Percentiles rank a stretch among this genome's conserved stretches.
Conservation (phyloP, 2,888 invertebrate species). For the Aspidapion aeneum region DNA sequence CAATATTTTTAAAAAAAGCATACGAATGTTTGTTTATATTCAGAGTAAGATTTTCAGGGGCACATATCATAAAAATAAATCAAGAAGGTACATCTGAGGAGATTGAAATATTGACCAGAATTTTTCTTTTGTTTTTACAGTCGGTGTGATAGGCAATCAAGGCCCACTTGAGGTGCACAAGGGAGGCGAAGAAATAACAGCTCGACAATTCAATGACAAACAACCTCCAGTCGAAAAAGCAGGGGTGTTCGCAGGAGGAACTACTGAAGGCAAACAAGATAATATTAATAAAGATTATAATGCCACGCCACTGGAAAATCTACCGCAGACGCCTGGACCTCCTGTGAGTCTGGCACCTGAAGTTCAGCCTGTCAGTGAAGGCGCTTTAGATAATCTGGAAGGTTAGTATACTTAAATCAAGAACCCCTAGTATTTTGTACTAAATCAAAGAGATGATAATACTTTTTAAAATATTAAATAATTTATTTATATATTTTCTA, state of each 20-base stretch:
- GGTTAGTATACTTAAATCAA: too few species aligned
- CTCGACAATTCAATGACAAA: conserved; percentile 55
- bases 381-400: conserved; percentile 51
- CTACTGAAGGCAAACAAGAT: conserved; percentile 4
- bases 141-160: conserved; percentile 64
- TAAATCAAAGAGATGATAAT: too few species aligned
- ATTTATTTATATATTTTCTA: too few species aligned
- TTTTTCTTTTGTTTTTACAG: too few species aligned
- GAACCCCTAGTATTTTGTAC: too few species aligned
- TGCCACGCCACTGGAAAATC: conserved; percentile 20
- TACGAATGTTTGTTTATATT: too few species aligned
- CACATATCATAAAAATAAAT: too few species aligned
- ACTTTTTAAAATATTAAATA: too few species aligned
- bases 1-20: neutral
- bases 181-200: conserved; percentile 56
- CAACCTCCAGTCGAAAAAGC: conserved; percentile 50
- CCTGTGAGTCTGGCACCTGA: conserved; percentile 41
- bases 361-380: conserved; percentile 49
- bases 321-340: conserved; percentile 42
- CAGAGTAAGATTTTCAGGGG: too few species aligned
- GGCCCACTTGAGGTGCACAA: conserved; percentile 54
- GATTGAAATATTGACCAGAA: too few species aligned
- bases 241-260: conserved; percentile 43
- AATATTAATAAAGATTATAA: conserved; percentile 10
- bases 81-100: too few species aligned